A percentile compares a stretch with the other conserved stretches of the same genome.
Evolutionary conservation across 2,888 invertebrate species (phyloP).

Genomic region (Spatulosminthurus flaviceps): DNA sequence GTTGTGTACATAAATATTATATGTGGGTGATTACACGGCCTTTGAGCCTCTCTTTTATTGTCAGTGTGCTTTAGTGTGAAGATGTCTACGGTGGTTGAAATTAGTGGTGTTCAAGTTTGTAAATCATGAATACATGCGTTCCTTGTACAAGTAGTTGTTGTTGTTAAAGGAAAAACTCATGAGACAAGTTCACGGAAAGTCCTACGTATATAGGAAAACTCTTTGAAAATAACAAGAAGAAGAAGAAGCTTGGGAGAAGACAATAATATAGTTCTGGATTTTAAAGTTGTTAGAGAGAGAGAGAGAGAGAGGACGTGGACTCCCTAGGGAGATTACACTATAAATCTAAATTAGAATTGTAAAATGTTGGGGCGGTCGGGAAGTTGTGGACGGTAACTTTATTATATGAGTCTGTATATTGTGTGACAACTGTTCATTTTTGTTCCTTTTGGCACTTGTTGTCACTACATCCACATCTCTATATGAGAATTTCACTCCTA

Average conservation of each 20-base stretch:
- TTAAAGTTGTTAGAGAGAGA: background rate
- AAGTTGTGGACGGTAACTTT: background rate
- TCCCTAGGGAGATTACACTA: slow-evolving; percentile 27
- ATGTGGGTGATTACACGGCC: background rate
- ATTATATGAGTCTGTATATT: background rate
- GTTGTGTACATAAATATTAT: too few relatives aligned
- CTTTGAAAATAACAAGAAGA: too few relatives aligned
- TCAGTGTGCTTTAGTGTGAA: background rate
- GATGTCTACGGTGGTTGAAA: background rate
- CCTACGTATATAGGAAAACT: background rate
- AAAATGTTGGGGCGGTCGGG: slow-evolving; percentile 20
- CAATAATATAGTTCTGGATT: background rate
- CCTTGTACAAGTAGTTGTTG: too few relatives aligned
- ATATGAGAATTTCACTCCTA: too few relatives aligned
- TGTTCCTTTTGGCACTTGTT: background rate
- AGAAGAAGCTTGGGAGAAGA: too few relatives aligned
- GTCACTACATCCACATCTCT: background rate
- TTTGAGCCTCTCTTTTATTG: background rate
- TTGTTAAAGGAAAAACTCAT: background rate
- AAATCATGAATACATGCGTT: slow-evolving; percentile 13
- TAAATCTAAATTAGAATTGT: slow-evolving; percentile 31
- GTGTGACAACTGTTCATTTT: slow-evolving; percentile 14
- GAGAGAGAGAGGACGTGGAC: too few relatives aligned
- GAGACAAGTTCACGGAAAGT: slow-evolving; percentile 12
- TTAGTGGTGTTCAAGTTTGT: background rate